These are phyloP conservation scores for Cetonia aurata DNA, from an alignment of 2,888 invertebrate species.

Conservation along the genomic window DNA sequence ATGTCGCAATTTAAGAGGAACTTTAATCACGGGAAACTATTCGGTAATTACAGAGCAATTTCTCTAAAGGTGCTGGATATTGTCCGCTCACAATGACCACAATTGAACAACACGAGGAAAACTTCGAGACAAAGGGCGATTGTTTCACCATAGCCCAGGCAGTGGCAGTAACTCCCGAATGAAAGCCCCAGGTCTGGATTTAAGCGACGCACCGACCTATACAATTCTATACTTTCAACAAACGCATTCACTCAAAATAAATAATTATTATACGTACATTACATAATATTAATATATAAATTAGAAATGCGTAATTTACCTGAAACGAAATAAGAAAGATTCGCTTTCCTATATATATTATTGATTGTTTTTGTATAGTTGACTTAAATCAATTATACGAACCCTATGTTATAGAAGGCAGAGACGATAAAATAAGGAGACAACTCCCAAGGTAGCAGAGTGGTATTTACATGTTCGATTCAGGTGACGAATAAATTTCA, in stretches of 20 bases:
- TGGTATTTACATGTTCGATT: conserved; percentile 23
- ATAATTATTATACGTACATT: not conserved
- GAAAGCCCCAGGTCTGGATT: not conserved
- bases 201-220: no score
- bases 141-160: conserved; percentile 23
- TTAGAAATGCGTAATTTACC: no score
- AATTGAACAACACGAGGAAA: conserved; percentile 19
- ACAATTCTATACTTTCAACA: conserved; percentile 3
- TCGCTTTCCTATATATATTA: no score
- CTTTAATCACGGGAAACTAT: conserved; percentile 14
- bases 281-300: no score
- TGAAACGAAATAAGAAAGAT: no score
- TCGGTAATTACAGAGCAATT: conserved; percentile 19
- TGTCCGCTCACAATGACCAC: not conserved
- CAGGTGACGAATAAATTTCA: conserved; percentile 40
- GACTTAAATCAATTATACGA: no score
- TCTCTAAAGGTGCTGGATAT: conserved; percentile 15
- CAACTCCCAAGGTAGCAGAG: no score
- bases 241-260: not conserved
- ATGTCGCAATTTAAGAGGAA: no score
- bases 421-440: no score
- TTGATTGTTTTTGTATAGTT: no score
- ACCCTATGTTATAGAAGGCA: no score
- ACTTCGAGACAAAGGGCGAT: conserved; percentile 28
- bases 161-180: conserved; percentile 17